Evolutionary conservation across 2,888 invertebrate species (phyloP), one percentile per base, ranked within the genome.

Genomic region (Spodoptera littoralis): DNA sequence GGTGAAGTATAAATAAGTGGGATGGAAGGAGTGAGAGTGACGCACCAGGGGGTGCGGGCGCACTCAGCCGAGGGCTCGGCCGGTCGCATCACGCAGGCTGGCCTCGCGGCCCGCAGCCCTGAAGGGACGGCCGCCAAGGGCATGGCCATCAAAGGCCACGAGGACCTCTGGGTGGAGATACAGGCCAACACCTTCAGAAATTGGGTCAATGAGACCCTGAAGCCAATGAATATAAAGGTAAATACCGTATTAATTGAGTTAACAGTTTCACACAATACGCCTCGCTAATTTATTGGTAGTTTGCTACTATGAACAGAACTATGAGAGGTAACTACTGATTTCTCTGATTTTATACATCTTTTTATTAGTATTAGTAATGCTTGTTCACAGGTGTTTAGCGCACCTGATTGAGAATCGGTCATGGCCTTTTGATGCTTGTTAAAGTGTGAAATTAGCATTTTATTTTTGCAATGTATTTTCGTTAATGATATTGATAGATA

Each of bases 141-240:
- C 76, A 98, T 98, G 98, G 97, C 97, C 82, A 98, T 98, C 88
- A 98, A 98, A 87, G 99, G 98, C 76, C 97, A 98, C 86, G 98
- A 98, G 92, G 98, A 98, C 86, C 96, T 98, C 48, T 99, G 99
- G 99, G 98, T 99, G 56, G 98, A 98, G 89, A 98, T 98, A 76
- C 99, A 99, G 90, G 98, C 98, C 51, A 98, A 98, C 90, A 99
- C 99, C 45, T 99, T 99, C 90, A 96, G 97, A 80, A 99, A 99
- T 92, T 99, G 99, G 99, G 98, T 99, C 83, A 99, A 99, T 91
- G 99, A 99, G 89, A 97, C 98, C 82, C 91, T 98, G 73, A 96
- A 96, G 70, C 97, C 97, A 52, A 95, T 96, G 71, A 96, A 96
- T 77, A 96, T 96, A 89, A 96, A 96, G 95, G 96, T 96, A 88